Base-by-base conservation (phyloP, 2,113 vertebrate species). In the Forbesichthys agassizii region DNA sequence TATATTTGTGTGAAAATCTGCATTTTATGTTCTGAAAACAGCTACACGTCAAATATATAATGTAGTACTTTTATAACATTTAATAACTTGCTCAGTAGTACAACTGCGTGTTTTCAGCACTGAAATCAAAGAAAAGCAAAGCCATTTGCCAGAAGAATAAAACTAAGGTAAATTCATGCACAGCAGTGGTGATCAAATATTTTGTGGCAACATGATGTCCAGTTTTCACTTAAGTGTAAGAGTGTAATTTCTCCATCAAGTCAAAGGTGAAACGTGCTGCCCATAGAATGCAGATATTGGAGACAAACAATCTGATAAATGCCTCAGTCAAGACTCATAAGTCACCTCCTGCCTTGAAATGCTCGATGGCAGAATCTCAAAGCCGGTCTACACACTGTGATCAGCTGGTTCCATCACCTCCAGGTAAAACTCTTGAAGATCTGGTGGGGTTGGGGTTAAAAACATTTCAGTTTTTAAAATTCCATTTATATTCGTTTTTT, bases 41-140 rank as follows among this genome's bases (percentile, higher is more conserved):
- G 27, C 27, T 27, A 27, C 27, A 27, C 2, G 27, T 27, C 1
- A n/a, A n/a, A n/a, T n/a, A n/a, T 5, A 42, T 6, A 42, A 42
- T 42, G 27, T 27, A 27, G 27, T 27, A 27, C 27, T 52, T 52
- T 52, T 52, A 7, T 57, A 5, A 20, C 20, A 1, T 4, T 42
- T 14, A 60, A 27, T 27, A 2, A 13, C 14, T 42, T 13, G 6
- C 33, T 60, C 33, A 42, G 9, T 42, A 60, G 36, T 61, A 10
- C 13, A 59, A 36, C 49, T 77, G n/a, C 11, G n/a, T 86, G 46
- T 80, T 52, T 86, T 71, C 71, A 90, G 87, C 11, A 27, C 53
- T 64, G 47, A 69, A 79, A 65, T 2, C 61, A 49, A 84, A 75
- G 77, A 68, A 67, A 56, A 48, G 9, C 9, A 64, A 77, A 70